Conservation (phyloP, 1,140 invertebrate species). For the Magallana gigas region DNA sequence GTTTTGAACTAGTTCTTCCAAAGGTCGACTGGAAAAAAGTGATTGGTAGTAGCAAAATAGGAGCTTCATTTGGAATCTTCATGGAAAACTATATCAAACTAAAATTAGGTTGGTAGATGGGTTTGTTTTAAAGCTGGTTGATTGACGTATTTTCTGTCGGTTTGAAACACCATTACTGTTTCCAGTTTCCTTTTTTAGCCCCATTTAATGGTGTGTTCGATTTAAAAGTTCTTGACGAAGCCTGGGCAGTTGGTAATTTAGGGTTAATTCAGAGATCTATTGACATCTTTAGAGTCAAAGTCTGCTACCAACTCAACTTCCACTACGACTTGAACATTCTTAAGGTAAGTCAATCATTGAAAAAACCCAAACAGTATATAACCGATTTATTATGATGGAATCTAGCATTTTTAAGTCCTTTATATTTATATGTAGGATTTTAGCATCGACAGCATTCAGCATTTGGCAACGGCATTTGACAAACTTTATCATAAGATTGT, state of each 20-base stretch:
- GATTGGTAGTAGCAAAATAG: slow-evolving; percentile 59
- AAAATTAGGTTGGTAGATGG: slow-evolving; percentile 58
- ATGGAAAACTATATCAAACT: slow-evolving; percentile 63
- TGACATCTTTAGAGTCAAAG: slow-evolving; percentile 52
- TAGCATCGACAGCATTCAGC: slow-evolving; percentile 50
- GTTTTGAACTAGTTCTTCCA: slow-evolving; percentile 61
- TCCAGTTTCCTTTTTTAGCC: slow-evolving; percentile 25
- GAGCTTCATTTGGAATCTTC: slow-evolving; percentile 65
- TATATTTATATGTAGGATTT: slow-evolving; percentile 42
- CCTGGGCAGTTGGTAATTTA: slow-evolving; percentile 52
- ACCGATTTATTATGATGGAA: no score
- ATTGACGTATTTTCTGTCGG: no score
- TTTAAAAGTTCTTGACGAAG: slow-evolving; percentile 53
- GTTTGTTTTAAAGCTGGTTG: no score
- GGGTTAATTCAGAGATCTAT: slow-evolving; percentile 54
- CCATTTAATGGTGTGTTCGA: slow-evolving; percentile 55
- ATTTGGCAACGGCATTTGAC: slow-evolving; percentile 49
- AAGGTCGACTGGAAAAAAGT: slow-evolving; percentile 64
- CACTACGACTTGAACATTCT: slow-evolving; percentile 63
- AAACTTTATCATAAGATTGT: slow-evolving; percentile 44
- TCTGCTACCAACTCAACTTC: slow-evolving; percentile 58
- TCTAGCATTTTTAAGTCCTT: background rate
- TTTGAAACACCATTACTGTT: no score
- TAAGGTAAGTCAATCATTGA: slow-evolving; percentile 46
- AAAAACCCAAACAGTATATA: no score